These are phyloP conservation scores for Anabacerthia variegaticeps DNA, from an alignment of 2,797 vertebrate genomes.

Conservation along the genomic window DNA sequence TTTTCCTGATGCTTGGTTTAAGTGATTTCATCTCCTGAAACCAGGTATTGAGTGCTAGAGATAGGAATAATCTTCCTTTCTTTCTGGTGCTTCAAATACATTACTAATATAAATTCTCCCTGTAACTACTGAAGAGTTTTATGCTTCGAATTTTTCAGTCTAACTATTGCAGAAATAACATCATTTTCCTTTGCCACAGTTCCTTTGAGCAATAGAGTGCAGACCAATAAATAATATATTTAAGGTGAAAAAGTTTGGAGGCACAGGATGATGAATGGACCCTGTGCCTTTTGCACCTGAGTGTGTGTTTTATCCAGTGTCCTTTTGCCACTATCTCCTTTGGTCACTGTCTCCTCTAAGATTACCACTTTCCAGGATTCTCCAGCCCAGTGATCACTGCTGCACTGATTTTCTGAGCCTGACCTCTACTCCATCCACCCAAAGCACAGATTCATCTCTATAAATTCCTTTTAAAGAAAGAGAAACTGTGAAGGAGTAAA, in stretches of 20 bases:
- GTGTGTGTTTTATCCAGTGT: not conserved
- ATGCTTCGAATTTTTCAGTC: not conserved
- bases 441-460: not conserved
- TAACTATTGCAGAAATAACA: not conserved
- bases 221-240: not conserved
- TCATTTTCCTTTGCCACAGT: not conserved
- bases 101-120: not conserved
- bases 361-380: not conserved
- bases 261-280: not conserved
- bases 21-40: not conserved
- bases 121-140: not conserved
- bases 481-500: not conserved
- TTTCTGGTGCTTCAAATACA: not conserved
- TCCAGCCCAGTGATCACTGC: not conserved
- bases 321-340: not conserved
- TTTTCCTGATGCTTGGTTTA: not conserved
- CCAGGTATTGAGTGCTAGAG: not conserved
- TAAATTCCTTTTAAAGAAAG: not conserved
- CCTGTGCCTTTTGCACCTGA: not conserved
- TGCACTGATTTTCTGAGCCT: not conserved
- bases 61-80: not conserved
- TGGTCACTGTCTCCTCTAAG: not conserved
- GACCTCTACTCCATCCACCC: not conserved
- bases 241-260: not conserved
- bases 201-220: not conserved